A percentile compares a stretch with the other conserved stretches of the same genome.
Conservation (phyloP, 2,113 vertebrate genomes). For the Phyllostomus discolor region DNA sequence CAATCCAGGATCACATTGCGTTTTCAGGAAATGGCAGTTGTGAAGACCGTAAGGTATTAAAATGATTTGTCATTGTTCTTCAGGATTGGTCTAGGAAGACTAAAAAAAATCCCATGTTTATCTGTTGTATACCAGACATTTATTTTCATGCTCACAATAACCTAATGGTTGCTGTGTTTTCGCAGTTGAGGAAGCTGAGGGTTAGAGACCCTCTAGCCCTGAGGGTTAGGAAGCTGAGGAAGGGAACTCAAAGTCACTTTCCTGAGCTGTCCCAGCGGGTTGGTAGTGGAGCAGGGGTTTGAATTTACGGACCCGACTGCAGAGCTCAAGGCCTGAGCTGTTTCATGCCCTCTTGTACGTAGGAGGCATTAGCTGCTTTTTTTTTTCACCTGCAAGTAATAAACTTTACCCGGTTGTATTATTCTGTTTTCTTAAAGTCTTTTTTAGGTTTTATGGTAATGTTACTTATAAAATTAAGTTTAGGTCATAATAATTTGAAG, state of each 20-base stretch:
- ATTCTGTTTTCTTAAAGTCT: neutral
- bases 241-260: neutral
- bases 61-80: neutral
- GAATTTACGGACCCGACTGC: neutral
- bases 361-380: neutral
- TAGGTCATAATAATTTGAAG: neutral
- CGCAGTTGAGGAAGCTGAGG: neutral
- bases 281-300: neutral
- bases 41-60: neutral
- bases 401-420: neutral
- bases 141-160: neutral
- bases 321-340: neutral
- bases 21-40: neutral
- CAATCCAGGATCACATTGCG: neutral
- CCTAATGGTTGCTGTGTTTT: neutral
- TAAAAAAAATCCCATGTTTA: neutral
- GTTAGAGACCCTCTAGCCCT: neutral
- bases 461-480: neutral
- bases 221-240: no score
- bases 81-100: neutral
- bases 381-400: neutral
- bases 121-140: neutral
- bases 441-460: constrained; percentile 22
- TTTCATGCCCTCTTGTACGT: neutral
- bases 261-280: neutral